A percentile compares a stretch with the other conserved stretches of the same genome.
phyloP scores from a whole-genome alignment of 2,888 invertebrate species.

The Melangyna quadrimaculata region DNA sequence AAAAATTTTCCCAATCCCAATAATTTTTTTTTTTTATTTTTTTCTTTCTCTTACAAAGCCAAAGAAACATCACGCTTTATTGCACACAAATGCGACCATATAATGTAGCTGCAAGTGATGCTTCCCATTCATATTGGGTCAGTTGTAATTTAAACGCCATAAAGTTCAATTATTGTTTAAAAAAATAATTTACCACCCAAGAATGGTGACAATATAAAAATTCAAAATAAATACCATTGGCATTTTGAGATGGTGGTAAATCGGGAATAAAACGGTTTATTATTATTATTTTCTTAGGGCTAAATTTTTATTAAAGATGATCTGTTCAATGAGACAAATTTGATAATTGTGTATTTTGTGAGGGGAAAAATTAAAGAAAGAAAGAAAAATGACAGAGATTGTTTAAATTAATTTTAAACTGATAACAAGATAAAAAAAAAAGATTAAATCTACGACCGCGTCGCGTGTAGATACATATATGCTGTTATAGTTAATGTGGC shows the following conservation, averaged over 20 bases:
- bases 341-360: slow-evolving; percentile 30
- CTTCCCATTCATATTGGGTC: slow-evolving; percentile 62
- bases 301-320: background rate
- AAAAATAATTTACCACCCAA: slow-evolving; percentile 67
- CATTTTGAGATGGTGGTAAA: slow-evolving; percentile 18
- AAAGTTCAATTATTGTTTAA: slow-evolving; percentile 71
- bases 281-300: background rate
- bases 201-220: slow-evolving; percentile 67
- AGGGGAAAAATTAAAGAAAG: background rate
- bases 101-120: slow-evolving; percentile 31
- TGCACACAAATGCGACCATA: slow-evolving; percentile 50
- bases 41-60: background rate
- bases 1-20: slow-evolving; percentile 45
- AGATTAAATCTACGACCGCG: no score
- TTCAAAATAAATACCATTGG: slow-evolving; percentile 35
- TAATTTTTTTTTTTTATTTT: background rate
- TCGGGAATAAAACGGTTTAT: background rate
- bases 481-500: no score
- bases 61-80: slow-evolving; percentile 38
- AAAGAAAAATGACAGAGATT: background rate
- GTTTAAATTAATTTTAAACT: background rate
- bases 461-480: no score
- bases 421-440: background rate
- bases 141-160: slow-evolving; percentile 71
- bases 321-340: slow-evolving; percentile 36